phyloP scores from a whole-genome alignment of 2,888 invertebrate species.

The Parapristionchus giblindavisi region DNA sequence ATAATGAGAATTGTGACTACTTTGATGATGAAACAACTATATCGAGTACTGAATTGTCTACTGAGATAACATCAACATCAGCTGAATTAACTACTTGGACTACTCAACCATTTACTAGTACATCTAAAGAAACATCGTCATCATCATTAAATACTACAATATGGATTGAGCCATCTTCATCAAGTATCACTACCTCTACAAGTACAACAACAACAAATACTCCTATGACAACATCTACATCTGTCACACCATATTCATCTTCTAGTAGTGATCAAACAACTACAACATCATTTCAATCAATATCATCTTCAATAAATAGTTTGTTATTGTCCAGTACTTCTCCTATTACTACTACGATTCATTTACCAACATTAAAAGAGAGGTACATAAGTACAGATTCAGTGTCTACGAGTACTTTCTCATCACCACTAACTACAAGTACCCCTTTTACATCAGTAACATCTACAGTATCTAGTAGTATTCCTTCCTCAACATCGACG shows the following conservation, averaged over 20 bases:
- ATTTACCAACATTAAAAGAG: neutral
- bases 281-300: neutral
- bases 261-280: neutral
- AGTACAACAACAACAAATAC: neutral
- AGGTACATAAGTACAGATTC: no score
- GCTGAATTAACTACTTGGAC: neutral
- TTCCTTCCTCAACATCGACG: neutral
- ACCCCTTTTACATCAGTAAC: neutral
- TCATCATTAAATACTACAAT: neutral
- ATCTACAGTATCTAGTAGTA: no score
- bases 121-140: neutral
- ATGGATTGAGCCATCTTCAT: neutral
- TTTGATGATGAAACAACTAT: neutral
- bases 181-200: neutral
- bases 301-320: neutral
- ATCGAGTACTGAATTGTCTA: neutral
- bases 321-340: neutral
- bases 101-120: slow-evolving; percentile 3
- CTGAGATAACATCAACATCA: neutral
- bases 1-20: neutral
- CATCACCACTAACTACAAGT: neutral
- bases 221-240: neutral
- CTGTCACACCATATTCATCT: neutral
- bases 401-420: neutral
- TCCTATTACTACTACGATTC: neutral